A percentile compares a stretch with the other conserved stretches of the same genome.
Evolutionary conservation across 1,140 invertebrate species (phyloP).

Genomic region (Galendromus occidentalis): DNA sequence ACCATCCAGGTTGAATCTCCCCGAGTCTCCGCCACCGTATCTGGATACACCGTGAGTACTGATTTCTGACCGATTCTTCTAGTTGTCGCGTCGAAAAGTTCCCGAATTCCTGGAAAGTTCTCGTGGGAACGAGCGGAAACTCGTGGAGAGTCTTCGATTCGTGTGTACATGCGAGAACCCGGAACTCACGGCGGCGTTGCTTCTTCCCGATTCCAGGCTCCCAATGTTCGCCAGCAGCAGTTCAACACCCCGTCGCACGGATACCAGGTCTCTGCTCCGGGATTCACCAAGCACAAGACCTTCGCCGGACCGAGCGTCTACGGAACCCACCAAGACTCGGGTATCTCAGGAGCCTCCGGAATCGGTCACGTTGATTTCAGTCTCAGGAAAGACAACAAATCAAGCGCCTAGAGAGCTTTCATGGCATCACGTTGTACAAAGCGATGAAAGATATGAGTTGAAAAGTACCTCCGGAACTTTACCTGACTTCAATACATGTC

Average conservation of each 20-base stretch:
- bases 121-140: too few relatives aligned
- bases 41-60: background rate
- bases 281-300: slow-evolving; percentile 9
- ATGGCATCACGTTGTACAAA: too few relatives aligned
- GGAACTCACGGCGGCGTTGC: background rate
- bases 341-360: background rate
- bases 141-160: too few relatives aligned
- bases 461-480: too few relatives aligned
- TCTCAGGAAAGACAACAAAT: background rate
- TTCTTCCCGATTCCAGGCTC: background rate
- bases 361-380: slow-evolving; percentile 1
- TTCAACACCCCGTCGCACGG: background rate
- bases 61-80: too few relatives aligned
- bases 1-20: background rate
- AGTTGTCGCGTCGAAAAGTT: too few relatives aligned
- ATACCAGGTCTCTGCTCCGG: background rate
- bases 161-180: too few relatives aligned
- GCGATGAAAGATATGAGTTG: too few relatives aligned
- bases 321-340: background rate
- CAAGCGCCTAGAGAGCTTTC: background rate
- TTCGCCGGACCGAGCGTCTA: background rate
- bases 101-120: too few relatives aligned
- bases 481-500: too few relatives aligned
- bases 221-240: background rate
- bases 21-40: background rate